Conservation (phyloP, 2,797 vertebrate genomes). For the Ptychobarbus kaznakovi region DNA sequence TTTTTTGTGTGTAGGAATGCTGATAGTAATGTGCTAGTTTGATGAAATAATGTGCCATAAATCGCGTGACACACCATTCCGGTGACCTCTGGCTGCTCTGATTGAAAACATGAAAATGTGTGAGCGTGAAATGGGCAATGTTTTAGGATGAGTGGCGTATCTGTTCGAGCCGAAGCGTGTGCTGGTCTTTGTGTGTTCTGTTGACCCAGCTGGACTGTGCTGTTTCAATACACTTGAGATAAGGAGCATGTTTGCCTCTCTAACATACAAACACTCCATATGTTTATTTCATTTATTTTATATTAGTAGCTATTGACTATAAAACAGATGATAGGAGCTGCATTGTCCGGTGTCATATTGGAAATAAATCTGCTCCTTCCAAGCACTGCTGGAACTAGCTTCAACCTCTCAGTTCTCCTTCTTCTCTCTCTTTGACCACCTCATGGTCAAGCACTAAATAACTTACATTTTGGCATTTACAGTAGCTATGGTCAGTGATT, state of each 20-base stretch:
- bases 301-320: constrained; percentile 32
- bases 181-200: constrained; percentile 11
- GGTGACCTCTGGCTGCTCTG: constrained; percentile 19
- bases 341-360: background rate
- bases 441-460: background rate
- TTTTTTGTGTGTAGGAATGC: constrained; percentile 10
- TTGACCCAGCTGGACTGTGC: constrained; percentile 43
- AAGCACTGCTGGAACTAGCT: background rate
- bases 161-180: background rate
- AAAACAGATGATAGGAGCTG: constrained; percentile 20
- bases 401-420: background rate
- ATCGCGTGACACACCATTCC: constrained; percentile 2
- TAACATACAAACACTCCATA: constrained; percentile 11
- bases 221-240: constrained; percentile 51
- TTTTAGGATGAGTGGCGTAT: constrained; percentile 26
- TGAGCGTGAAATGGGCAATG: constrained; percentile 5
- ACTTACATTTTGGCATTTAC: background rate
- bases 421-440: background rate
- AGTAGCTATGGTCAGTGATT: background rate
- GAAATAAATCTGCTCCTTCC: background rate
- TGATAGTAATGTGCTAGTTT: constrained; percentile 21
- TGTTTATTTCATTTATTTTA: constrained; percentile 15
- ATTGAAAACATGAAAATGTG: constrained; percentile 12
- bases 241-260: constrained; percentile 66
- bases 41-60: background rate